Evolutionary conservation across 2,888 invertebrate species (phyloP), one percentile per base, ranked within the genome.

Genomic region (Pseudococcus jackbeardsleyi): DNA sequence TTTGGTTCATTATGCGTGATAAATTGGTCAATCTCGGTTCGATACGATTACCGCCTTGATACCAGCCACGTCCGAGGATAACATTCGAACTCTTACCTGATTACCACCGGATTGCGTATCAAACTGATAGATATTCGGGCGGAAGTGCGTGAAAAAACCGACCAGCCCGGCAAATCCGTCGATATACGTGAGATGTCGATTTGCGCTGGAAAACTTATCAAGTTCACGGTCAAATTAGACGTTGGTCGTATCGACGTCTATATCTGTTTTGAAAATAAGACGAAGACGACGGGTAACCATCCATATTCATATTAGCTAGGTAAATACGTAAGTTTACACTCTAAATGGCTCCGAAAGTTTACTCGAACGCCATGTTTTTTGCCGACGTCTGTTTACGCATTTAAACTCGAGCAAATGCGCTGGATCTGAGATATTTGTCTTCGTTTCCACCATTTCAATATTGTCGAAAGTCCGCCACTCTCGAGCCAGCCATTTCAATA

Each of bases 1-100:
- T 85, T 64, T 85, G 85, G 85, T 85, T 85, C 85, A 85, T 85
- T 85, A 85, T 64, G 85, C 85, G 59, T 85, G 85, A 11, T 85
- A 85, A 85, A 85, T 85, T 85, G 85, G 85, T 33, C 59, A 85
- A 26, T 54, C 12, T 50, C 50, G 54, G 17, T 54, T 54, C 17
- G 54, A 54, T 15, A 15, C 11, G 19, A 59, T 59, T 19, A 19
- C 19, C 59, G 19, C 6, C 59, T 46, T 8, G 5, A 46, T 4
- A 54, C 5, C 15, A 4, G 17, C 15, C 12, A 15, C 54, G 12
- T 12, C 17, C 54, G 54, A 54, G 54, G 54, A 54, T 54, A 46
- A 12, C 46, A 46, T 7, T 46, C 46, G 26, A 46, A 54, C 1
- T 12, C 15, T 54, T 17, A 17, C 54, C 17, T 54, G 54, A 17